Percentiles rank a stretch among this genome's conserved stretches.
These are phyloP conservation scores for Paedocypris micromegethes DNA, from an alignment of 2,797 vertebrate species.

Conservation along the genomic window DNA sequence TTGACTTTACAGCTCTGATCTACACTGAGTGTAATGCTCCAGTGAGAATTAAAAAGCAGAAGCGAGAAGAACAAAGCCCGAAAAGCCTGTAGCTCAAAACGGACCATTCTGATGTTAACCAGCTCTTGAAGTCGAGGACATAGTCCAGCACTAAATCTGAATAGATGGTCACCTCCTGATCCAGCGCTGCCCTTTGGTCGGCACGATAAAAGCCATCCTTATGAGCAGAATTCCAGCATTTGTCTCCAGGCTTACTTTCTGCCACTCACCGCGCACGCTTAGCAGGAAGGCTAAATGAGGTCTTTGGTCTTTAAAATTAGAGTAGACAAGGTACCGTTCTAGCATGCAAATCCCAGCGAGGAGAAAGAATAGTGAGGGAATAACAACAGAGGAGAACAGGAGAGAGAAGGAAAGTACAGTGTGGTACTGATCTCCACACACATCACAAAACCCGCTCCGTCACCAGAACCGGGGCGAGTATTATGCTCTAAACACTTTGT, in stretches of 20 bases:
- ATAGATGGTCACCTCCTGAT: constrained; percentile 47
- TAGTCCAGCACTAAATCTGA: constrained; percentile 44
- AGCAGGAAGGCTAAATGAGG: constrained; percentile 62
- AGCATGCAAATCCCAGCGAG: constrained; percentile 60
- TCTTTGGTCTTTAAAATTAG: constrained; percentile 64
- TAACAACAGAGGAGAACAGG: constrained; percentile 31
- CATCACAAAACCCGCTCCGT: constrained; percentile 64
- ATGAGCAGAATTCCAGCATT: constrained; percentile 51
- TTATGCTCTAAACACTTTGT: constrained; percentile 95
- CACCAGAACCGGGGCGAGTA: constrained; percentile 86
- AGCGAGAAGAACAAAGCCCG: constrained; percentile 17
- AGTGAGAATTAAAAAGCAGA: constrained; percentile 15
- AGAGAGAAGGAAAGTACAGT: constrained; percentile 44
- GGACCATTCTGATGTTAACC: constrained; percentile 43
- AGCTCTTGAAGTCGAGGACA: constrained; percentile 39
- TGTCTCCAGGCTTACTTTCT: constrained; percentile 45
- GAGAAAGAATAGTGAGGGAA: constrained; percentile 27
- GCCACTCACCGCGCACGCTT: constrained; percentile 52
- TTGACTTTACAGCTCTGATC: constrained; percentile 9
- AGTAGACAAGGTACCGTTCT: constrained; percentile 57
- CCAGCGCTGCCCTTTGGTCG: constrained; percentile 37
- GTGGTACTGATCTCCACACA: constrained; percentile 68
- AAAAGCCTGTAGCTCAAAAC: constrained; percentile 16
- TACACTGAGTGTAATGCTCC: constrained; percentile 4
- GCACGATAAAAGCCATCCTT: constrained; percentile 41